phyloP scores from a whole-genome alignment of 2,888 invertebrate genomes.

The Agriopis marginaria region DNA sequence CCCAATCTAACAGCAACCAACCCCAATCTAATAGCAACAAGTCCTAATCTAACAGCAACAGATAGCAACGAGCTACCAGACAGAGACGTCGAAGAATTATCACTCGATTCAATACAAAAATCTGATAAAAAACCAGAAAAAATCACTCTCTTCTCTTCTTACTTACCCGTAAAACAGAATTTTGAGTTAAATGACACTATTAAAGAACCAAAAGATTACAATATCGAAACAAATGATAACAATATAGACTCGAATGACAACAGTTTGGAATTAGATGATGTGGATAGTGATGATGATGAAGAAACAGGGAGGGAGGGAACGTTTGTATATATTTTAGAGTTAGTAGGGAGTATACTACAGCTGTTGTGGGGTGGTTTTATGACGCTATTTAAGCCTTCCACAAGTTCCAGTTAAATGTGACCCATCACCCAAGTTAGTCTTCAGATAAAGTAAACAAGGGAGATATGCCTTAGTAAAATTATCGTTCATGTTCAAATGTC shows the following conservation, averaged over 20 bases:
- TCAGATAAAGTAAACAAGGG: too few relatives aligned
- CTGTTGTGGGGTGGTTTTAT: conserved; percentile 69
- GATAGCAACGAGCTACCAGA: conserved; percentile 59
- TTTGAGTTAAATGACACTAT: conserved; percentile 9
- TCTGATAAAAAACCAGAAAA: conserved; percentile 75
- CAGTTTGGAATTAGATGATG: conserved; percentile 42
- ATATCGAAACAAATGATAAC: conserved; percentile 27
- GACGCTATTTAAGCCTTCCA: conserved; percentile 57
- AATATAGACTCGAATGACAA: neutral
- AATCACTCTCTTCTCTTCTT: conserved; percentile 66
- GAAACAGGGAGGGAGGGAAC: conserved; percentile 48
- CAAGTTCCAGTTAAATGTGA: conserved; percentile 3
- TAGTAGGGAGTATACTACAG: conserved; percentile 69
- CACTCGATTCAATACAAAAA: conserved; percentile 62
- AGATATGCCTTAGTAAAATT: too few relatives aligned
- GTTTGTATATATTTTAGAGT: conserved; percentile 66
- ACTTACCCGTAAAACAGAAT: conserved; percentile 55
- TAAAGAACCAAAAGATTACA: neutral
- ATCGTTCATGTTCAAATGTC: too few relatives aligned
- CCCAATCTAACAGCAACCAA: neutral
- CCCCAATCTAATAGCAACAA: neutral
- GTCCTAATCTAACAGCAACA: conserved; percentile 28
- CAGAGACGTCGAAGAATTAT: conserved; percentile 74
- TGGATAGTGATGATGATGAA: conserved; percentile 46
- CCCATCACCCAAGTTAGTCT: neutral